These are phyloP conservation scores for Heteronetta atricapilla DNA, from an alignment of 2,113 vertebrate species.

Conservation along the genomic window DNA sequence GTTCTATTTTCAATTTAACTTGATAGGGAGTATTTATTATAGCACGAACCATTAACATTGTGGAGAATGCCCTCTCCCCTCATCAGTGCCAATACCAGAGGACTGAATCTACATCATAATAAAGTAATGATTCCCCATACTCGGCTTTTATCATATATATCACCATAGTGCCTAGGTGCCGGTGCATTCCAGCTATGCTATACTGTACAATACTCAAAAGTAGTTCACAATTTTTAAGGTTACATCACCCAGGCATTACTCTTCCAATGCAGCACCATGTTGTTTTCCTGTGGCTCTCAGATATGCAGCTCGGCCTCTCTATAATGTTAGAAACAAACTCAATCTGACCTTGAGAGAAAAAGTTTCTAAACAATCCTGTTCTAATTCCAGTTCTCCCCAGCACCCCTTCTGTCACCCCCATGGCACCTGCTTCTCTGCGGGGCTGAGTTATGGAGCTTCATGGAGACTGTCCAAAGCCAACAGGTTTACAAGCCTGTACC, in stretches of 20 bases:
- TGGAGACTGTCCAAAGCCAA: neutral
- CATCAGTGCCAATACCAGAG: neutral
- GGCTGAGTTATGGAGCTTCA: neutral
- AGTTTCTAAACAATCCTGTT: neutral
- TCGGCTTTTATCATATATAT: neutral
- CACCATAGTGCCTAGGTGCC: neutral
- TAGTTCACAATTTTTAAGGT: neutral
- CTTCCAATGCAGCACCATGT: fast-evolving
- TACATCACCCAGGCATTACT: neutral
- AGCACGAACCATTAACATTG: fast-evolving
- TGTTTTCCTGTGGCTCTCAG: neutral
- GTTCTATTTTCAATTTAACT: neutral
- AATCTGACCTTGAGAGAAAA: neutral
- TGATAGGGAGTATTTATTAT: neutral
- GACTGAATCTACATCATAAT: neutral
- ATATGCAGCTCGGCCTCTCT: neutral
- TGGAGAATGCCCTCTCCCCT: neutral
- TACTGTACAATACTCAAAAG: neutral
- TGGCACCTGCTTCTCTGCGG: neutral
- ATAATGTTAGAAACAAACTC: fast-evolving
- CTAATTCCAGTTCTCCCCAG: neutral
- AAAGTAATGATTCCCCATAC: too few species aligned
- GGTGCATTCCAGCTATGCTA: neutral
- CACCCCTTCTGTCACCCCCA: neutral
- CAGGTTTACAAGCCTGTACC: neutral